Conservation (phyloP, 2,888 invertebrate genomes). For the Sturmia bella region DNA sequence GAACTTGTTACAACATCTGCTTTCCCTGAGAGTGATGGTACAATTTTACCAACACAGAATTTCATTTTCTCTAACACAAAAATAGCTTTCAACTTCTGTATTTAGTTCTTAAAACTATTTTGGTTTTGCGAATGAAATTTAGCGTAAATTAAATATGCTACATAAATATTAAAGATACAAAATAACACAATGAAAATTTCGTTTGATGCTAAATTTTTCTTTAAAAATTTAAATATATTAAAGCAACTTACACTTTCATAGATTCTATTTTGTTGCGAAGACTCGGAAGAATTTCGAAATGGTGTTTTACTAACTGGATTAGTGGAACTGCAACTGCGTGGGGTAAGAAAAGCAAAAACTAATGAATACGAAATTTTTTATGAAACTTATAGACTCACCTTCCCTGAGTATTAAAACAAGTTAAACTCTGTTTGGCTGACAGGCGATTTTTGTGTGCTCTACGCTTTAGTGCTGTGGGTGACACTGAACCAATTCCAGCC, state of each 20-base stretch:
- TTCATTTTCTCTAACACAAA: too few species aligned
- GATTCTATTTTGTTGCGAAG: conserved; percentile 15
- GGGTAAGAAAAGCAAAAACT: not conserved
- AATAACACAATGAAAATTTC: too few species aligned
- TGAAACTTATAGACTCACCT: conserved; percentile 22
- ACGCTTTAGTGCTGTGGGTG: conserved; percentile 82
- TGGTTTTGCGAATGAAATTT: too few species aligned
- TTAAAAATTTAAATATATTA: too few species aligned
- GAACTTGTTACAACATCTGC: too few species aligned
- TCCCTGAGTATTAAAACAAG: conserved; percentile 59
- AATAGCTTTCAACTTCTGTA: too few species aligned
- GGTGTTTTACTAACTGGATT: conserved; percentile 21
- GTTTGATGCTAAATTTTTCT: too few species aligned
- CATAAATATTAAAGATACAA: too few species aligned
- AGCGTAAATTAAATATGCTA: too few species aligned
- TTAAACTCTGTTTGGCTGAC: conserved; percentile 70
- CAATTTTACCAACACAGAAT: too few species aligned
- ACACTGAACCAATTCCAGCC: conserved; percentile 85
- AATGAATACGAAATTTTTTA: not conserved
- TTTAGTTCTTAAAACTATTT: too few species aligned
- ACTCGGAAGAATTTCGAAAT: conserved; percentile 40
- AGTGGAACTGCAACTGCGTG: conserved; percentile 33
- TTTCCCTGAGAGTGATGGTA: too few species aligned
- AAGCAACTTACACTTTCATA: conserved; percentile 56
- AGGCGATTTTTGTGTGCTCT: conserved; percentile 73